phyloP scores from a whole-genome alignment of 2,113 vertebrate genomes.

The Pavo muticus region DNA sequence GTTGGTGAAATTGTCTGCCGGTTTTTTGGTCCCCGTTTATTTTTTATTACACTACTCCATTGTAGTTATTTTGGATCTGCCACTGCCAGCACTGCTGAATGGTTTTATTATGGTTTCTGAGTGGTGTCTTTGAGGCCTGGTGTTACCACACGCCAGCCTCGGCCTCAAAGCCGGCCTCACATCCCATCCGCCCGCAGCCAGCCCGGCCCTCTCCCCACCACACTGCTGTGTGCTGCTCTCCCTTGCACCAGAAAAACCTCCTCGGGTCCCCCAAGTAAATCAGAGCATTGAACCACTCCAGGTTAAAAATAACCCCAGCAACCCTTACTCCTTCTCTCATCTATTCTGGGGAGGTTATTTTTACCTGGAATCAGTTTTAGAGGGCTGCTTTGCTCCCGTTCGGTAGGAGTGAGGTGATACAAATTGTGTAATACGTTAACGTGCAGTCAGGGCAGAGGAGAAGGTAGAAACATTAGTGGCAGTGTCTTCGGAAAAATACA shows the following conservation, averaged over 20 bases:
- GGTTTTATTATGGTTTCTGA: conserved; percentile 47
- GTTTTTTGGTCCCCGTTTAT: not conserved
- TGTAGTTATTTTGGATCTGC: conserved; percentile 35
- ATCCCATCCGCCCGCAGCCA: conserved; percentile 27
- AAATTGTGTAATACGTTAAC: not conserved
- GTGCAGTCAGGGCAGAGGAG: not conserved
- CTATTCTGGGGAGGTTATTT: conserved; percentile 58
- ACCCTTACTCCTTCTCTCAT: conserved; percentile 25
- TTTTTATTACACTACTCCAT: conserved; percentile 24
- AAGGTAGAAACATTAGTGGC: not conserved
- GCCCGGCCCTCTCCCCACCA: not conserved
- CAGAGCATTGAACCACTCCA: conserved; percentile 2
- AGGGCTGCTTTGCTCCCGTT: not conserved
- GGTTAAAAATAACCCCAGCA: conserved; percentile 56
- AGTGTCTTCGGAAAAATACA: not conserved
- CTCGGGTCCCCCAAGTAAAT: conserved; percentile 1
- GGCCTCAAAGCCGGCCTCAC: conserved; percentile 30
- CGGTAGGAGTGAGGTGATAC: not conserved
- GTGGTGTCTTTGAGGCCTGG: conserved; percentile 20
- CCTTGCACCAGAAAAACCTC: not conserved
- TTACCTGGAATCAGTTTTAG: conserved; percentile 33
- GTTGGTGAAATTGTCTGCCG: not conserved
- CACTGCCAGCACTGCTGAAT: conserved; percentile 1
- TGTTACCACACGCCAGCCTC: conserved; percentile 16
- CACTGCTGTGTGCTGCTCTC: not conserved